Evolutionary conservation across 37 sponge, comb jelly and placozoan genomes (phyloP), one percentile per base, ranked within the genome.

Genomic region (Tethya wilhelma): DNA sequence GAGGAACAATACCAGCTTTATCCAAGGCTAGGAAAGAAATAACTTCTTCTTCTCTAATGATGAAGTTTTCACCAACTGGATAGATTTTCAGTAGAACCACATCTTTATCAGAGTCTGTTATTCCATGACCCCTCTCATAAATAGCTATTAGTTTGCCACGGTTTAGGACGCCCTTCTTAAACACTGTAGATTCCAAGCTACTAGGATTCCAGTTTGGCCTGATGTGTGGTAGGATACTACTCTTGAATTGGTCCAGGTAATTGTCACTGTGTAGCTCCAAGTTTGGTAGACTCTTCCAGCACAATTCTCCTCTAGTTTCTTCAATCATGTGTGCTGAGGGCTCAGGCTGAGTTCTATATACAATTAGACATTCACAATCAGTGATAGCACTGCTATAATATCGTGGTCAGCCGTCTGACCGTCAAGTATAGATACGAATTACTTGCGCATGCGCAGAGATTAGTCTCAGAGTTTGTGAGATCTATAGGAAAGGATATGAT

Each of bases 81-180:
- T 95, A 79, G 12, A 91, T 42, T 8, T 90, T 70, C 33, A 95
- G 28, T 7, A 95, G 71, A 3, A 87, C 88, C 56, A 59, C 71
- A 14, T 88, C 83, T 31, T 79, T 80, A 20, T 64, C 19, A 0
- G 62, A 56, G 11, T 75, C 77, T 2, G 11, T 38, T 11, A 64
- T 45, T 4, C 65, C 67, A 20, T 45, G 56, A 1, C 46, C 73
- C 34, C 64, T 68, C 40, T 33, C 30, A 60, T 83, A 82, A 26
- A 82, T 33, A 6, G 44, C 91, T 41, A 91, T 29, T 8, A 91
- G 75, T 23, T 14, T 71, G 57, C n/a, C n/a, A n/a, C n/a, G n/a
- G n/a, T 91, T 91, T 9, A 83, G 86, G 55, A 82, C 28, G 8
- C 91, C 91, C 7, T 82, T 79, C 0, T 46, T 45, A 44, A 81